Base-by-base conservation (phyloP, 2,888 invertebrate species). In the Dryococelus australis region DNA sequence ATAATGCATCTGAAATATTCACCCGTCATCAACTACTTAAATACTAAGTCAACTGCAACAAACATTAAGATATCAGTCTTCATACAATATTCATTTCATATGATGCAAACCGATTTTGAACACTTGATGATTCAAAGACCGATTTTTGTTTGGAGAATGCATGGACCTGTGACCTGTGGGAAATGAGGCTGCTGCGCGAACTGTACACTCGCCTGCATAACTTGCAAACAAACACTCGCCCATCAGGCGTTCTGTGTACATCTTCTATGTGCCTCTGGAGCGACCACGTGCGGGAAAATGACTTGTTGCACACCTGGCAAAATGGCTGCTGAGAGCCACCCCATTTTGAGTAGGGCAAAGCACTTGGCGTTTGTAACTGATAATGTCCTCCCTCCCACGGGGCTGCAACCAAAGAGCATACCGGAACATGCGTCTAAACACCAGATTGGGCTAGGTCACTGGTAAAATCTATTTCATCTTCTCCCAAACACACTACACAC, bases 171-270 rank as follows among this genome's bases (percentile, higher is more conserved):
- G 65, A 65, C 65, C n/a, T 65, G 65, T 65, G 65, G n/a, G 65
- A 65, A 90, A 97, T 97, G 91, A 97, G 94, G 90, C 97, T 97
- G 94, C 97, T 97, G 94, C 97, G 97, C 91, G 97, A 97, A 92
- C 97, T 95, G 93, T 97, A 97, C 91, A 96, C 95, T 91, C 97
- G 95, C 93, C 97, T 97, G 93, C 97, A 97, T 94, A 97, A 97
- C 94, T 97, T 97, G 94, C 97, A 97, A 91, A n/a, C 65, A 65
- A 88, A 86, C 51, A 89, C 89, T 85, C 88, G 89, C 16, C 89
- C 65, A 24, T 86, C 86, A 20, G 88, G 86, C 35, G 89, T 89
- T 47, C 88, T 84, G 85, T 88, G 88, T 51, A 88, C 87, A 83
- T 88, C 88, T 79, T 88, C 88, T n/a, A 88, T 86, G 43, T 88